A percentile compares a stretch with the other conserved stretches of the same genome.
These are phyloP conservation scores for Aldrovandia affinis DNA, from an alignment of 2,797 vertebrate species.

Conservation along the genomic window DNA sequence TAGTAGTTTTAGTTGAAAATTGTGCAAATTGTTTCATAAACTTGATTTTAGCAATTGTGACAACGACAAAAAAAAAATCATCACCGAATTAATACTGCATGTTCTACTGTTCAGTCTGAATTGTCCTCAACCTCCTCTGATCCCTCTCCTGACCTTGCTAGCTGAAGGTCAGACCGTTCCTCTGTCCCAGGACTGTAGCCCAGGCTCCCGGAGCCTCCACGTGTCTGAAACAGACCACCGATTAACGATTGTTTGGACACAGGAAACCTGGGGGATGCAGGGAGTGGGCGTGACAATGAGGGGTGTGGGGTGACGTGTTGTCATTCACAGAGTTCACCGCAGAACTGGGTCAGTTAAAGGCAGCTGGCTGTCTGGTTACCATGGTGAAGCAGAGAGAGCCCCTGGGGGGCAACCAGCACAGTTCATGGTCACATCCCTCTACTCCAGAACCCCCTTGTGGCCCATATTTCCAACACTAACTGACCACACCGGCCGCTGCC, in stretches of 20 bases:
- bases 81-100: neutral
- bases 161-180: neutral
- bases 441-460: neutral
- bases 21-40: no score
- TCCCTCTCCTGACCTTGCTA: neutral
- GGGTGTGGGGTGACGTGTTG: neutral
- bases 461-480: neutral
- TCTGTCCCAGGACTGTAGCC: neutral
- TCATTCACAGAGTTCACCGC: neutral
- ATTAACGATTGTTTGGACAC: neutral
- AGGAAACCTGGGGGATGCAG: neutral
- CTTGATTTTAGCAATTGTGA: no score
- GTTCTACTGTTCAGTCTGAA: neutral
- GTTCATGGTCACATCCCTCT: neutral
- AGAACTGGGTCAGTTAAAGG: neutral
- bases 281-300: neutral
- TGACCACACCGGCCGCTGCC: neutral
- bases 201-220: neutral
- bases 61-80: no score
- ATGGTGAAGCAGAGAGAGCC: neutral
- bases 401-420: neutral
- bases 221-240: neutral
- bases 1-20: no score
- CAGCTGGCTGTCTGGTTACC: conserved; percentile 9
- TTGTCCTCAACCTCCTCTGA: neutral